phyloP scores from a whole-genome alignment of 2,888 invertebrate genomes.

The Slavum lentiscoides region DNA sequence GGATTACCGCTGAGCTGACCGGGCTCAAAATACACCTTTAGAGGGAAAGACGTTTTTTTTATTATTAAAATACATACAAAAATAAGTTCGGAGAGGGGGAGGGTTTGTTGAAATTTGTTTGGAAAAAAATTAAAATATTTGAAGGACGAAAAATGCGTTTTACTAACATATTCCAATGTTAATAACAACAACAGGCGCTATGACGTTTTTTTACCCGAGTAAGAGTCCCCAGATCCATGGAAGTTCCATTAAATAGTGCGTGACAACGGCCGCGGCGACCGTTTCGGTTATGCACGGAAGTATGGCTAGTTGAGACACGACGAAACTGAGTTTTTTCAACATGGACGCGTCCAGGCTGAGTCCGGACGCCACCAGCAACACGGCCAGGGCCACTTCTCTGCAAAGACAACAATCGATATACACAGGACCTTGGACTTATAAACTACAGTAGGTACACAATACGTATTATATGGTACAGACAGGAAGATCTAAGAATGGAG shows the following conservation, averaged over 20 bases:
- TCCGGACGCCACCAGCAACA: conserved; percentile 64
- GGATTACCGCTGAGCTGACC: conserved; percentile 76
- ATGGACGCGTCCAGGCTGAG: conserved; percentile 63
- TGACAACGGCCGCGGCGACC: conserved; percentile 58
- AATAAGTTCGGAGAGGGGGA: background rate
- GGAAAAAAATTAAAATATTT: too few relatives aligned
- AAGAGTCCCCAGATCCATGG: conserved; percentile 63
- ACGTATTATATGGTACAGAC: too few relatives aligned
- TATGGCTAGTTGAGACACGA: conserved; percentile 62
- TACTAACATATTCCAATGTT: too few relatives aligned
- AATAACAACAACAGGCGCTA: background rate
- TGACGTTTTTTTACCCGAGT: conserved; percentile 57
- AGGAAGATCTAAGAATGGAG: too few relatives aligned
- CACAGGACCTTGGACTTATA: too few relatives aligned
- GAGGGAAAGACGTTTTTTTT: background rate
- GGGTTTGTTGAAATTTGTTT: too few relatives aligned
- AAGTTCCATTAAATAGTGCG: conserved; percentile 61
- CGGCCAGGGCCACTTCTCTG: conserved; percentile 63
- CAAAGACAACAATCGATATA: conserved; percentile 46
- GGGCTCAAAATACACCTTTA: conserved; percentile 63
- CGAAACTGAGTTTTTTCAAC: conserved; percentile 61
- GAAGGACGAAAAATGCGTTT: too few relatives aligned
- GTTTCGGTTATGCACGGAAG: conserved; percentile 63
- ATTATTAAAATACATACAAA: background rate
- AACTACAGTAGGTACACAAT: too few relatives aligned